phyloP scores from a whole-genome alignment of 2,113 vertebrate genomes.

The Calyptommatus sinebrachiatus region DNA sequence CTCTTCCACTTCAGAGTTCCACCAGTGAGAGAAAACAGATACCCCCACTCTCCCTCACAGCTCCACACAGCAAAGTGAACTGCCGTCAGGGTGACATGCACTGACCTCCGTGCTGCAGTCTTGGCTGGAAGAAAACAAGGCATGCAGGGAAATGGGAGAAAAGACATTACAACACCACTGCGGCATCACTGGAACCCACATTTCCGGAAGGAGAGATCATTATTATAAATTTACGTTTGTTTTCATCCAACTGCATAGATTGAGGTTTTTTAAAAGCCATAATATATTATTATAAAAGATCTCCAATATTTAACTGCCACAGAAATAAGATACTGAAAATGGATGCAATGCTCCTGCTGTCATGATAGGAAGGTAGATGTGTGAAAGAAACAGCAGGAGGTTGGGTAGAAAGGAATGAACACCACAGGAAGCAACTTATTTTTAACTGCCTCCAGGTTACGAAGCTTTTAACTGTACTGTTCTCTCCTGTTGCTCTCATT shows the following conservation, averaged over 20 bases:
- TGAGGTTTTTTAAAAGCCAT: not conserved
- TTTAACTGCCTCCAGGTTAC: not conserved
- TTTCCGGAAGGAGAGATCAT: not conserved
- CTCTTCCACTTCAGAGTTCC: slow-evolving; percentile 63
- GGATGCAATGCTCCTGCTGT: not conserved
- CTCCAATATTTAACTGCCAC: not conserved
- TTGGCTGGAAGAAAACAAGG: not conserved
- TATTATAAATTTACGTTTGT: not conserved
- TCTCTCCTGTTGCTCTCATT: not conserved
- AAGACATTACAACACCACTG: not conserved
- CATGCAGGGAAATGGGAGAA: not conserved
- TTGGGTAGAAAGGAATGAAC: too few species aligned
- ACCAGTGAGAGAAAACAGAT: slow-evolving; percentile 78
- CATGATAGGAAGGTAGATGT: not conserved
- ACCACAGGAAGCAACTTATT: not conserved
- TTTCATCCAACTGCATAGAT: not conserved
- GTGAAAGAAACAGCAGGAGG: not conserved
- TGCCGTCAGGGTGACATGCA: slow-evolving; percentile 64
- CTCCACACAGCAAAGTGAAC: slow-evolving; percentile 49
- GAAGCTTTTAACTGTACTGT: not conserved
- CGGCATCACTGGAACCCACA: not conserved
- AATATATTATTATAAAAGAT: not conserved
- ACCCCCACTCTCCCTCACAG: slow-evolving; percentile 22
- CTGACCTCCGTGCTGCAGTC: slow-evolving; percentile 69
- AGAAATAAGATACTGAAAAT: too few species aligned